A percentile compares a stretch with the other conserved stretches of the same genome.
phyloP scores from a whole-genome alignment of 2,888 invertebrate genomes.

The Iselma pallidipennis region DNA sequence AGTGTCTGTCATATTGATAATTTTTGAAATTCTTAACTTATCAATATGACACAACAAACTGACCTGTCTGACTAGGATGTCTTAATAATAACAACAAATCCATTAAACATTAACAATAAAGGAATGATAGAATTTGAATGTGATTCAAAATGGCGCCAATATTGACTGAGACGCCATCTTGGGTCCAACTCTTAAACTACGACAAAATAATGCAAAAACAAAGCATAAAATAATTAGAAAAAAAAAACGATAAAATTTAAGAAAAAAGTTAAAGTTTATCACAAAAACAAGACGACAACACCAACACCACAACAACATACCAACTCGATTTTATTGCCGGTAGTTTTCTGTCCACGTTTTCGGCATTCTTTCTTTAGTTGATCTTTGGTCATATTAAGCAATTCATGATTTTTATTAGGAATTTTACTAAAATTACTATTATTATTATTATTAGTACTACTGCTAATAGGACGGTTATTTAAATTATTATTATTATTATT shows the following conservation, averaged over 20 bases:
- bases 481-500: conserved; percentile 3
- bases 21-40: not conserved
- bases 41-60: not conserved
- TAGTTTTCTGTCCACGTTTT: conserved; percentile 69
- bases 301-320: conserved; percentile 54
- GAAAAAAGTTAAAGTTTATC: not conserved
- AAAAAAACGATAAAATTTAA: conserved; percentile 3
- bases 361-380: conserved; percentile 70
- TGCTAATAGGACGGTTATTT: conserved; percentile 8
- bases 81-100: not conserved
- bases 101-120: not conserved
- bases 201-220: not conserved
- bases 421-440: conserved; percentile 28
- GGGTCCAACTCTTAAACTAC: not conserved
- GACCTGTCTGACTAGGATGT: not conserved
- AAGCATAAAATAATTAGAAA: not conserved
- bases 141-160: not conserved
- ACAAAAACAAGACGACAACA: not conserved
- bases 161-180: not conserved
- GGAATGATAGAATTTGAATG: not conserved
- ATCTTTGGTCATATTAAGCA: conserved; percentile 68
- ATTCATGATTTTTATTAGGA: conserved; percentile 25
- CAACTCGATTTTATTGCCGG: conserved; percentile 73
- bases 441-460: conserved; percentile 1
- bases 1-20: not conserved